Evolutionary conservation across 2,797 vertebrate species (phyloP).

Genomic region (Gadopsis bispinosus): DNA sequence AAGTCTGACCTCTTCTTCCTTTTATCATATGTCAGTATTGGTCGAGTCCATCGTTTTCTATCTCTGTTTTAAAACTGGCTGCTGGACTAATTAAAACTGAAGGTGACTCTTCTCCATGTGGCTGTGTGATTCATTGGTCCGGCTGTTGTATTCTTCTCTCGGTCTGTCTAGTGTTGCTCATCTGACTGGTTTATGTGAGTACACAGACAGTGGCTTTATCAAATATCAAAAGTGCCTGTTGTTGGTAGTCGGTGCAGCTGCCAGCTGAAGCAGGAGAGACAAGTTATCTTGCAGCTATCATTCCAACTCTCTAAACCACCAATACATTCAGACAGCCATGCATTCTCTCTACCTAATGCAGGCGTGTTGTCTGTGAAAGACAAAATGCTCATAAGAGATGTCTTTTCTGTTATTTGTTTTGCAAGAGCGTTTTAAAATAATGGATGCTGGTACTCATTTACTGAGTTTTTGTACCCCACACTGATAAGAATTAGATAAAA

Average conservation of each 20-base stretch:
- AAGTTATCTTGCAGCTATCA: slow-evolving; percentile 12
- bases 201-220: slow-evolving; percentile 34
- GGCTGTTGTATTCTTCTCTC: slow-evolving; percentile 27
- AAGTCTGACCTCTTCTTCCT: slow-evolving; percentile 40
- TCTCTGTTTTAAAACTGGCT: slow-evolving; percentile 74
- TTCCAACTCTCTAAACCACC: slow-evolving; percentile 21
- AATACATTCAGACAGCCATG: slow-evolving; percentile 7
- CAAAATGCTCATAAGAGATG: not conserved
- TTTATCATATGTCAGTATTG: slow-evolving; percentile 51
- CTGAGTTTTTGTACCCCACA: not conserved
- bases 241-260: slow-evolving; percentile 20
- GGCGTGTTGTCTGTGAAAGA: too few relatives aligned
- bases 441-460: not conserved
- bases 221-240: slow-evolving; percentile 45
- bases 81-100: slow-evolving; percentile 80
- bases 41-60: slow-evolving; percentile 62
- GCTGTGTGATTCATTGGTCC: slow-evolving; percentile 66
- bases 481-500: not conserved
- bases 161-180: slow-evolving; percentile 3
- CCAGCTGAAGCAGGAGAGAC: slow-evolving; percentile 27
- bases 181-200: slow-evolving; percentile 26
- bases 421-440: not conserved
- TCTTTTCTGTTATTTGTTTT: not conserved
- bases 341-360: not conserved
- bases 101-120: slow-evolving; percentile 67